phyloP scores from a whole-genome alignment of 2,797 vertebrate genomes.

The Alcedo atthis region DNA sequence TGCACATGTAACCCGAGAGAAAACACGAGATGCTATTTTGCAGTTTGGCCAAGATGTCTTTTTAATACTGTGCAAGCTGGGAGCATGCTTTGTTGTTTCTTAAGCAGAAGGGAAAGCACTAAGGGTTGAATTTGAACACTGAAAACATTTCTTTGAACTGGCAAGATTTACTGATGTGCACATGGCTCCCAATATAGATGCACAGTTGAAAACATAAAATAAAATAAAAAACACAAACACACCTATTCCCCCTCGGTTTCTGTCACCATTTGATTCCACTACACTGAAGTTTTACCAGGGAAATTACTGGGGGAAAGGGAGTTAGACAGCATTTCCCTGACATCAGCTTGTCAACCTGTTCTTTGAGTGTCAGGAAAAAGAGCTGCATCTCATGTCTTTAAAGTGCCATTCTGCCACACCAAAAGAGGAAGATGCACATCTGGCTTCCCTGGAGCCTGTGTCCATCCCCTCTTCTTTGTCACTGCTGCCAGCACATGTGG shows the following conservation, averaged over 20 bases:
- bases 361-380: conserved; percentile 44
- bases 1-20: conserved; percentile 35
- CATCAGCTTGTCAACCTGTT: conserved; percentile 66
- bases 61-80: conserved; percentile 57
- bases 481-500: accelerated
- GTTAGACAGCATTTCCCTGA: conserved; percentile 60
- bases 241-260: conserved; percentile 45
- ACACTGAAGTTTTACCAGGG: conserved; percentile 58
- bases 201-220: neutral
- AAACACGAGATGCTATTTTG: conserved; percentile 51
- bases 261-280: conserved; percentile 64
- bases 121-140: conserved; percentile 49
- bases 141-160: conserved; percentile 61
- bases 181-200: neutral
- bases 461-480: neutral
- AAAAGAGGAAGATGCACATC: neutral
- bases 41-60: conserved; percentile 30
- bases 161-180: neutral
- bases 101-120: conserved; percentile 11
- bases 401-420: conserved; percentile 17
- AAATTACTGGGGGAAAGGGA: conserved; percentile 60
- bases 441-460: neutral
- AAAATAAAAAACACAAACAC: neutral
- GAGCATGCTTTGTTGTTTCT: conserved; percentile 61
- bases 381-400: neutral